phyloP scores from a whole-genome alignment of 2,888 invertebrate species.

The Ennomos fuscantarius region DNA sequence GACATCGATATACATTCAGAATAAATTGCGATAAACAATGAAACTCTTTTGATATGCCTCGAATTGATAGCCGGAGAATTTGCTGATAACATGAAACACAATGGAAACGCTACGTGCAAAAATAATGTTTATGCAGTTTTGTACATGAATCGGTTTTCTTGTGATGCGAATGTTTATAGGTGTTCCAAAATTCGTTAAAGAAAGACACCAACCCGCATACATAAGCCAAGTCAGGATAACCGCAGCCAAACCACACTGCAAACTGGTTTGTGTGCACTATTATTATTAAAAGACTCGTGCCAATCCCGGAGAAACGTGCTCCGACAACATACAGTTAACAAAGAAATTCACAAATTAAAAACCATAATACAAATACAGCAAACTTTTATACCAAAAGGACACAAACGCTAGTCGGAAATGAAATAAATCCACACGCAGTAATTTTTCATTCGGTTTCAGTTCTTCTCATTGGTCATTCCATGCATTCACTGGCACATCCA shows the following conservation, averaged over 20 bases:
- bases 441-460: conserved; percentile 61
- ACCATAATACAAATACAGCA: conserved; percentile 60
- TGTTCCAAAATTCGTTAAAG: conserved; percentile 66
- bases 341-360: conserved; percentile 62
- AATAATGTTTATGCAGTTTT: conserved; percentile 36
- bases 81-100: conserved; percentile 33
- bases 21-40: conserved; percentile 35
- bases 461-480: conserved; percentile 65
- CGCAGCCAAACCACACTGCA: conserved; percentile 78
- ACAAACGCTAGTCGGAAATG: conserved; percentile 65
- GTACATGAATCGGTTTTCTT: not conserved
- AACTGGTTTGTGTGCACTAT: conserved; percentile 83
- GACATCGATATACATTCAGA: conserved; percentile 33
- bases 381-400: conserved; percentile 81
- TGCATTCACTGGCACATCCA: conserved; percentile 82
- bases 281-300: conserved; percentile 83
- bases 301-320: conserved; percentile 76
- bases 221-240: conserved; percentile 79
- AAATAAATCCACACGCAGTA: conserved; percentile 66
- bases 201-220: conserved; percentile 77
- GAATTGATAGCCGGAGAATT: conserved; percentile 31
- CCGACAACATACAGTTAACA: conserved; percentile 63
- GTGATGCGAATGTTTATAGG: conserved; percentile 43
- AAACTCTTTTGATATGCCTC: conserved; percentile 18
- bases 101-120: conserved; percentile 31